A percentile compares a stretch with the other conserved stretches of the same genome.
Conservation (phyloP, 1,140 invertebrate genomes). For the Sweltsa coloradensis region DNA sequence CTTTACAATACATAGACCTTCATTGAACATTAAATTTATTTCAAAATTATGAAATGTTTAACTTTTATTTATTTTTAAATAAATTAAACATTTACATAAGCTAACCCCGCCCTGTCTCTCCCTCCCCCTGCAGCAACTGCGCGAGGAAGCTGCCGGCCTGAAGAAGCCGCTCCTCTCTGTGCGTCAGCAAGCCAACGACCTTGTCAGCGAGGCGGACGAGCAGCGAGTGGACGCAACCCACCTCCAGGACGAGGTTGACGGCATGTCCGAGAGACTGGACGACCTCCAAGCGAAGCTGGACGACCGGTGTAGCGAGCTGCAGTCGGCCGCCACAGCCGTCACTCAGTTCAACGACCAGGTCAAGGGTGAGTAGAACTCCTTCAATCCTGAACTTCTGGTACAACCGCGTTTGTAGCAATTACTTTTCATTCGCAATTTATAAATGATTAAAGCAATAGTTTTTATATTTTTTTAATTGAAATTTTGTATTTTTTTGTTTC, state of each 20-base stretch:
- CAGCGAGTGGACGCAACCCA: constrained; percentile 51
- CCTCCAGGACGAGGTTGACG: constrained; percentile 64
- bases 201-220: constrained; percentile 51
- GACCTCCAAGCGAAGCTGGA: constrained; percentile 64
- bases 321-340: constrained; percentile 75
- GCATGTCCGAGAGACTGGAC: constrained; percentile 61
- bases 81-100: too few relatives aligned
- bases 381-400: too few relatives aligned
- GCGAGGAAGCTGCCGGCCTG: constrained; percentile 61
- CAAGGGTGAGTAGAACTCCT: background rate
- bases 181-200: constrained; percentile 53
- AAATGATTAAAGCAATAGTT: too few relatives aligned
- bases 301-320: constrained; percentile 66
- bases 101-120: too few relatives aligned
- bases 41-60: too few relatives aligned
- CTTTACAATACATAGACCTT: too few relatives aligned
- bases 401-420: too few relatives aligned
- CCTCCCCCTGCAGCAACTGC: constrained; percentile 50
- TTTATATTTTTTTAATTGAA: too few relatives aligned
- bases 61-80: too few relatives aligned
- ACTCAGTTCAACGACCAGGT: constrained; percentile 61
- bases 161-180: constrained; percentile 64
- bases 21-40: too few relatives aligned
- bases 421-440: too few relatives aligned
- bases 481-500: too few relatives aligned